Base-by-base conservation (phyloP, 2,888 invertebrate genomes). In the Cephus rjabovi region DNA sequence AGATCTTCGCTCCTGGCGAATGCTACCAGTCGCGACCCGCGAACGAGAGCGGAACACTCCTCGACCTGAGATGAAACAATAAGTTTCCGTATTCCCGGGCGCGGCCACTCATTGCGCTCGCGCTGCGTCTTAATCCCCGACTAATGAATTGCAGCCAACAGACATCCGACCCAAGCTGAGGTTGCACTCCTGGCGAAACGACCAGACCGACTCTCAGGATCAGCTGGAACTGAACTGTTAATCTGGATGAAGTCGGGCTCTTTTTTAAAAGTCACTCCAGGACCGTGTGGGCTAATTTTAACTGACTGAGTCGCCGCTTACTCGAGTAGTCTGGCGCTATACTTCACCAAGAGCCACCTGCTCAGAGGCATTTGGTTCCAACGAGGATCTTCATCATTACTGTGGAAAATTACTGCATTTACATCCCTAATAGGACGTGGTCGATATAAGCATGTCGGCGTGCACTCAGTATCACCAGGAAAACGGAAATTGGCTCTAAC, bases 361-460 rank as follows among this genome's bases (percentile, higher is more conserved):
- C 83, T 85, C 84, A 85, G 85, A 87, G 84, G 85, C 84, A 87
- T 87, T 40, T 87, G 86, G 85, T 85, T 85, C 83, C 82, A 76
- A 76, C 81, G 81, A 81, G 81, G 82, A 82, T 81, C 84, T 73
- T 79, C 80, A 86, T 89, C 88, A 88, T 89, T 88, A 86, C 84
- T 82, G 73, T 78, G 84, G 81, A 79, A 87, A 88, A 89, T 88
- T 87, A 85, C 86, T 82, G 82, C 87, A 87, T 89, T 88, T 88
- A 87, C 88, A 89, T 88, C 83, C 83, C 83, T 89, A 88, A 89
- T 89, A 87, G 84, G 85, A 86, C 87, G 82, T 82, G 84, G 84
- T 85, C 83, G 83, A 85, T 84, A 83, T 81, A 85, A 79, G 79
- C 81, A 87, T 87, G 85, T 84, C 81, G 83, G 83, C 81, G 84